Conservation (phyloP, 2,797 vertebrate genomes). For the Lycodopsis pacificus region DNA sequence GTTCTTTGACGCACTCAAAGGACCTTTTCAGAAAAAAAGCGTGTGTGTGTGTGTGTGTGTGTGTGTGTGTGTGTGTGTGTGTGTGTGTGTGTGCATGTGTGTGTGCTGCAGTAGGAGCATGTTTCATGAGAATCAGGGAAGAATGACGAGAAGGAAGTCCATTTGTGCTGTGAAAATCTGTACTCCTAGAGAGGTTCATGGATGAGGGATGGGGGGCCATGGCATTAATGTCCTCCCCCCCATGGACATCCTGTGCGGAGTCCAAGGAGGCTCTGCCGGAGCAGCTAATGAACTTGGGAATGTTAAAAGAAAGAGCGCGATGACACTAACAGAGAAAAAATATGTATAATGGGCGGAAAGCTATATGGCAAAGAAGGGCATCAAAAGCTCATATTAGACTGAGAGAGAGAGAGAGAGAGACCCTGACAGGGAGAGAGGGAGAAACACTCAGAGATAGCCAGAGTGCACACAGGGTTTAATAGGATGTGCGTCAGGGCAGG, state of each 20-base stretch:
- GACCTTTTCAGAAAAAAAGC: slow-evolving; percentile 70
- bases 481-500: slow-evolving; percentile 87
- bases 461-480: slow-evolving; percentile 82
- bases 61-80: not conserved
- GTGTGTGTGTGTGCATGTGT: slow-evolving; percentile 25
- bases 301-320: slow-evolving; percentile 15
- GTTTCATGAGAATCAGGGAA: slow-evolving; percentile 74
- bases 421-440: slow-evolving; percentile 17
- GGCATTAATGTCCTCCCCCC: slow-evolving; percentile 72
- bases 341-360: not conserved
- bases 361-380: not conserved
- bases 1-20: slow-evolving; percentile 83
- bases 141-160: slow-evolving; percentile 82
- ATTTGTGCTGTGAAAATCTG: slow-evolving; percentile 80
- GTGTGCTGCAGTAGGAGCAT: slow-evolving; percentile 20
- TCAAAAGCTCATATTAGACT: slow-evolving; percentile 1
- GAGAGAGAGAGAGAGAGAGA: slow-evolving; percentile 8
- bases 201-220: slow-evolving; percentile 63
- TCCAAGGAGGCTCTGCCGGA: slow-evolving; percentile 60
- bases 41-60: not conserved
- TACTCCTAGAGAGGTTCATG: slow-evolving; percentile 71
- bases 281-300: slow-evolving; percentile 63
- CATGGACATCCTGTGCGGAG: slow-evolving; percentile 71
- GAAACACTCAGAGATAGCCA: slow-evolving; percentile 58
- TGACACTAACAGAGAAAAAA: slow-evolving; percentile 3